A percentile compares a stretch with the other conserved stretches of the same genome.
Conservation (phyloP, 2,113 vertebrate species). For the Enhydra lutris region DNA sequence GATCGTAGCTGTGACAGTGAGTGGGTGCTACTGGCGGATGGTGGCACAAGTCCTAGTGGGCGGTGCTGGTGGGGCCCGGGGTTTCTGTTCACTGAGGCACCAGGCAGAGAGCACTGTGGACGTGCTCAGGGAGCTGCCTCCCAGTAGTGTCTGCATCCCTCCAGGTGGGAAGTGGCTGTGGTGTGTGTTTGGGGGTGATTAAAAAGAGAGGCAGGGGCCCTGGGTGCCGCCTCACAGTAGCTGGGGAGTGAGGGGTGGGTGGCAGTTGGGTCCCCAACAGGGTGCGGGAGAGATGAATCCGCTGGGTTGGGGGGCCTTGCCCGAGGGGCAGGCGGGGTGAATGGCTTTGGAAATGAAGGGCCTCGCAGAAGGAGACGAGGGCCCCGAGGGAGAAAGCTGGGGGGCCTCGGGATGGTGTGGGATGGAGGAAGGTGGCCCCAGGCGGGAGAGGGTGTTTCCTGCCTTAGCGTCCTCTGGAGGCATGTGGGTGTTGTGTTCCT, state of each 20-base stretch:
- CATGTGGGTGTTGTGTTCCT: not conserved
- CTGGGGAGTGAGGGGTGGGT: not conserved
- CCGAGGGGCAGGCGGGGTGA: not conserved
- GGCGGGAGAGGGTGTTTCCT: not conserved
- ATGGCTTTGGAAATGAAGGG: not conserved
- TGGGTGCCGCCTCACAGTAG: too few relatives aligned
- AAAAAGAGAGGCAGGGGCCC: not conserved
- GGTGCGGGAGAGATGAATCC: not conserved
- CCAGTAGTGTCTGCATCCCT: not conserved
- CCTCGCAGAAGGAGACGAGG: not conserved
- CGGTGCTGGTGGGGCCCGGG: not conserved
- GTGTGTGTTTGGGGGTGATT: not conserved
- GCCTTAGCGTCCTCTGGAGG: not conserved
- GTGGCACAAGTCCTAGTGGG: not conserved
- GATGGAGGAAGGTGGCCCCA: not conserved
- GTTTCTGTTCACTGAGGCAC: not conserved
- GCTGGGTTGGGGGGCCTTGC: not conserved
- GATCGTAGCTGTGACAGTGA: not conserved
- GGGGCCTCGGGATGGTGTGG: not conserved
- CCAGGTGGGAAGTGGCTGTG: not conserved
- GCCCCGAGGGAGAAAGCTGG: not conserved
- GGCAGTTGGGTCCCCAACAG: not conserved
- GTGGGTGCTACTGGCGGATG: not conserved
- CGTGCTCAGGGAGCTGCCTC: not conserved
- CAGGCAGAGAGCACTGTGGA: not conserved